A percentile compares a stretch with the other conserved stretches of the same genome.
phyloP scores from a whole-genome alignment of 2,113 vertebrate genomes.

The Chelonoidis abingdonii region DNA sequence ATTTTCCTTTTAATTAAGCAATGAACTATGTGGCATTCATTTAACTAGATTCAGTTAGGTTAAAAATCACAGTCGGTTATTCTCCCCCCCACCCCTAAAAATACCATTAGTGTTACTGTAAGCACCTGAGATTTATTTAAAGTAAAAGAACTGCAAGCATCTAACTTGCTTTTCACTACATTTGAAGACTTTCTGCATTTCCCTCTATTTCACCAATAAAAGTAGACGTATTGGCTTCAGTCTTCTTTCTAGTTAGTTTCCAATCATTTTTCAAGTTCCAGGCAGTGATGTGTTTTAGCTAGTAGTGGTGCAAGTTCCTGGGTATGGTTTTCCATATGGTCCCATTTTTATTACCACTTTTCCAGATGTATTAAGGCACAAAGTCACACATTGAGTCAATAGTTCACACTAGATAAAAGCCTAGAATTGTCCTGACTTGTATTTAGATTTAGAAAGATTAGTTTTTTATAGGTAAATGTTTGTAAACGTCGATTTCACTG shows the following conservation, averaged over 20 bases:
- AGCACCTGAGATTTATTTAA: background rate
- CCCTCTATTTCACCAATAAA: background rate
- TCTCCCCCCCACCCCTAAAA: no score
- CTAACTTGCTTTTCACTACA: background rate
- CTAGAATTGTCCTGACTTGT: background rate
- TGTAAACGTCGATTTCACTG: background rate
- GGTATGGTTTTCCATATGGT: background rate
- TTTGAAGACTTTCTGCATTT: background rate
- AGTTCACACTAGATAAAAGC: background rate
- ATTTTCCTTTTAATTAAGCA: background rate
- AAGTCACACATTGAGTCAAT: background rate
- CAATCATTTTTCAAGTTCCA: no score
- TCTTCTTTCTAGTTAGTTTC: no score
- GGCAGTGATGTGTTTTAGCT: background rate
- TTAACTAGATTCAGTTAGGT: background rate
- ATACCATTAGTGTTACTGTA: background rate
- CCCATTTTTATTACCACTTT: background rate
- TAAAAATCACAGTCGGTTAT: background rate
- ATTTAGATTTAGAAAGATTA: background rate
- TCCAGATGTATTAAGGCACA: background rate
- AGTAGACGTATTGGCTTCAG: background rate
- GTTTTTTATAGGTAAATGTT: background rate
- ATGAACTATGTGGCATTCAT: background rate
- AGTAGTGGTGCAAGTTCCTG: background rate
- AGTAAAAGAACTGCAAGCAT: background rate